phyloP scores from a whole-genome alignment of 2,888 invertebrate species.

The Digitonthophagus gazella region DNA sequence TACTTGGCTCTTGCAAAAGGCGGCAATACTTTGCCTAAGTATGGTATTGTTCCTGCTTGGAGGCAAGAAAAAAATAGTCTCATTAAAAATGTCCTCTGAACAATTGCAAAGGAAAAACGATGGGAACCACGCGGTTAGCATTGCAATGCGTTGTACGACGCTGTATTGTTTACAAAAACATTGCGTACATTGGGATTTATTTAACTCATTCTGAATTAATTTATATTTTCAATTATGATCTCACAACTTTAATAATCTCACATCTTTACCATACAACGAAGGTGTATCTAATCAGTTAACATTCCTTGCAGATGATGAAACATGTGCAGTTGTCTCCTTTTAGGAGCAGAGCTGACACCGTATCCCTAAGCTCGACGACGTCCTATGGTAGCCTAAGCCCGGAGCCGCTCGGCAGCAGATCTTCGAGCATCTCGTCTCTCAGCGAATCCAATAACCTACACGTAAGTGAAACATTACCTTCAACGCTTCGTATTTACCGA shows the following conservation, averaged over 20 bases:
- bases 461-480: slow-evolving; percentile 37
- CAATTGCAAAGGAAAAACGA: neutral
- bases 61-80: neutral
- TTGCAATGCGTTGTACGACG: slow-evolving; percentile 3
- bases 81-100: neutral
- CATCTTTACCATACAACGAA: too few relatives aligned
- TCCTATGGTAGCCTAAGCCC: slow-evolving; percentile 70
- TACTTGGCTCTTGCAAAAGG: neutral
- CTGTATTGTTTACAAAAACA: neutral
- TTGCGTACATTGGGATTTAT: neutral
- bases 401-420: slow-evolving; percentile 68
- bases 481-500: slow-evolving; percentile 1
- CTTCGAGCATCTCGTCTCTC: slow-evolving; percentile 64
- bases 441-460: slow-evolving; percentile 56
- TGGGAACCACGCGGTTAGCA: neutral
- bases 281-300: too few relatives aligned
- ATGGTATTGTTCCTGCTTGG: neutral
- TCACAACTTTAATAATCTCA: neutral
- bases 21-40: neutral
- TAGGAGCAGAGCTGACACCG: slow-evolving; percentile 79
- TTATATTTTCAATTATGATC: neutral
- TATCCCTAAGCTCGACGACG: slow-evolving; percentile 76
- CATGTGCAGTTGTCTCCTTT: slow-evolving; percentile 89
- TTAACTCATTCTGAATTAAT: neutral
- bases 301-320: slow-evolving; percentile 73